Percentiles rank a stretch among this genome's conserved stretches.
phyloP scores from a whole-genome alignment of 2,113 vertebrate genomes.

The Leucosticte australis region DNA sequence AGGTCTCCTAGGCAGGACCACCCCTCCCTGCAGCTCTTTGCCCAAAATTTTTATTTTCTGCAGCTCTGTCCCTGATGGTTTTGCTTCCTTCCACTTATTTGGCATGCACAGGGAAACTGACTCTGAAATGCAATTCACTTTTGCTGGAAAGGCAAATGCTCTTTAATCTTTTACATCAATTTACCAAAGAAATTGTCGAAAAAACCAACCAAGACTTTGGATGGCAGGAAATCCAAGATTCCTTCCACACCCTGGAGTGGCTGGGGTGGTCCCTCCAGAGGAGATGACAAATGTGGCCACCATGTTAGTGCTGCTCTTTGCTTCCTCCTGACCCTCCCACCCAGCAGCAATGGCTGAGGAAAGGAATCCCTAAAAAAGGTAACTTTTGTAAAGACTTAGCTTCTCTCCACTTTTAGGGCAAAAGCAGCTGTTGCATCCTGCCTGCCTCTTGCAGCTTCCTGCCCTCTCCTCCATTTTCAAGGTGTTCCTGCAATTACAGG shows the following conservation, averaged over 20 bases:
- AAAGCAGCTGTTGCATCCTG: neutral
- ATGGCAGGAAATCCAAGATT: neutral
- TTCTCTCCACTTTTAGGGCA: neutral
- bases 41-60: neutral
- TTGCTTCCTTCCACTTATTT: neutral
- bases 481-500: neutral
- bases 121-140: neutral
- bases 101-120: neutral
- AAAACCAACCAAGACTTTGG: neutral
- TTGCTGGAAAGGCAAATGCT: neutral
- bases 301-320: neutral
- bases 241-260: neutral
- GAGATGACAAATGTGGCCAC: rapidly evolving
- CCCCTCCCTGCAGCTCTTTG: neutral
- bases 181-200: neutral
- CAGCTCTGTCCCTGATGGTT: neutral
- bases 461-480: neutral
- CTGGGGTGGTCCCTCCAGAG: neutral
- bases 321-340: neutral
- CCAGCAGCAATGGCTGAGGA: neutral
- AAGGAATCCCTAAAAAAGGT: neutral
- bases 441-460: neutral
- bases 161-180: neutral
- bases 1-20: neutral
- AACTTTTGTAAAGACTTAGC: neutral